phyloP scores from a whole-genome alignment of 2,113 vertebrate genomes.

The Zosterops japonicus region DNA sequence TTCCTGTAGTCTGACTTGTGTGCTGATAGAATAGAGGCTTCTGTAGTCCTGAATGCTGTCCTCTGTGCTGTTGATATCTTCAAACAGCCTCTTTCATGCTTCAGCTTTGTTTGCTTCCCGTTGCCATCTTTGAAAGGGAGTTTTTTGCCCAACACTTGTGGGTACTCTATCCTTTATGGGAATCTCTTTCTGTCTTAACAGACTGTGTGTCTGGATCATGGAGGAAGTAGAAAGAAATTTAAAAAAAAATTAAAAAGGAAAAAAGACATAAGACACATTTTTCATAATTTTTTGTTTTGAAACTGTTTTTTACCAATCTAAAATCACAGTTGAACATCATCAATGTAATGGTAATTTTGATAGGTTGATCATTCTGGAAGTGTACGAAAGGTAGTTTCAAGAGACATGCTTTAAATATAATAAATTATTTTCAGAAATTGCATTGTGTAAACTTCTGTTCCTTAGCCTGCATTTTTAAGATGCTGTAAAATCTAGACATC shows the following conservation, averaged over 20 bases:
- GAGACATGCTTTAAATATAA: not conserved
- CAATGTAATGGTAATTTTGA: not conserved
- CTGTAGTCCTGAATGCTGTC: not conserved
- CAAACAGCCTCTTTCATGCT: not conserved
- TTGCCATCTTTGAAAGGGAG: not conserved
- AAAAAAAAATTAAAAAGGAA: fast-evolving
- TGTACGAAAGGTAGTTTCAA: not conserved
- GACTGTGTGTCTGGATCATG: not conserved
- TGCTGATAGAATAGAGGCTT: not conserved
- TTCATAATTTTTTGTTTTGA: not conserved
- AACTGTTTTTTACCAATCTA: not conserved
- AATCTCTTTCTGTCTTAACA: not conserved
- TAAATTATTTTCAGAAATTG: not conserved
- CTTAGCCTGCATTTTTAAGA: not conserved
- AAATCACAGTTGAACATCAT: not conserved
- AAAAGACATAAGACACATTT: not conserved
- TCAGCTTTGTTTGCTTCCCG: not conserved
- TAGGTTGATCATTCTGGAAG: not conserved
- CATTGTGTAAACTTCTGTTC: not conserved
- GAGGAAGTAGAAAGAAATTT: not conserved
- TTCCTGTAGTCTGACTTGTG: not conserved
- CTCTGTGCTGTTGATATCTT: not conserved
- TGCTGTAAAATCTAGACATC: not conserved
- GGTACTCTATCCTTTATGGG: not conserved
- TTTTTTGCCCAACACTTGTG: not conserved